Percentiles rank a stretch among this genome's conserved stretches.
These are phyloP conservation scores for Setophaga kirtlandii DNA, from an alignment of 2,113 vertebrate genomes.

Conservation along the genomic window DNA sequence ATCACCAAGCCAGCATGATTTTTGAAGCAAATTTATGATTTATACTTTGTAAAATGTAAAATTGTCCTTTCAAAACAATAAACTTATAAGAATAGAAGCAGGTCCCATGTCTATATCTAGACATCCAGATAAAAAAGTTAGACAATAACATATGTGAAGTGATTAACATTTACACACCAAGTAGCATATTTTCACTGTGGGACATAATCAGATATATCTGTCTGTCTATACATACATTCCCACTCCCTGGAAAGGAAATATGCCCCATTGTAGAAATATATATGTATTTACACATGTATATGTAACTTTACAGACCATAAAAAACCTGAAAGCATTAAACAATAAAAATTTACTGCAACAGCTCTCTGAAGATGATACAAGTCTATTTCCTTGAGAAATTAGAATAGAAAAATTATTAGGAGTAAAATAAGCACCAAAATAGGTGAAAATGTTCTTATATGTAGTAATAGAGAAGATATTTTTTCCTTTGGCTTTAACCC, in stretches of 20 bases:
- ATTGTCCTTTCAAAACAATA: not conserved
- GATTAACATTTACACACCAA: not conserved
- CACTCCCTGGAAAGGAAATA: not conserved
- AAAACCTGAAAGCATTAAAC: not conserved
- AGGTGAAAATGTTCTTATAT: not conserved
- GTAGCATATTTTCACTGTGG: not conserved
- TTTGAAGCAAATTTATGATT: not conserved
- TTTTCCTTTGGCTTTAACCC: not conserved
- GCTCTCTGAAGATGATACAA: not conserved
- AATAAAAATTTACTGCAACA: not conserved
- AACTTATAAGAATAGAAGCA: not conserved
- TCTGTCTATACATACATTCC: not conserved
- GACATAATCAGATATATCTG: not conserved
- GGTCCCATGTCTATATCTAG: not conserved
- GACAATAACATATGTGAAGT: not conserved
- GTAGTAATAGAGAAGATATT: not conserved
- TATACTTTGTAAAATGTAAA: not conserved
- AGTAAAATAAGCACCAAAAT: not conserved
- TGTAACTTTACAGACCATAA: accelerated
- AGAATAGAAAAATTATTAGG: not conserved
- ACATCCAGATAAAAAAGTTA: not conserved
- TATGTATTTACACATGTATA: not conserved
- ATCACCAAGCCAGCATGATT: not conserved
- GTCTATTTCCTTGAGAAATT: not conserved
- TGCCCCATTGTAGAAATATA: not conserved